phyloP scores from a whole-genome alignment of 2,888 invertebrate genomes.

The Drosophila gaucha region DNA sequence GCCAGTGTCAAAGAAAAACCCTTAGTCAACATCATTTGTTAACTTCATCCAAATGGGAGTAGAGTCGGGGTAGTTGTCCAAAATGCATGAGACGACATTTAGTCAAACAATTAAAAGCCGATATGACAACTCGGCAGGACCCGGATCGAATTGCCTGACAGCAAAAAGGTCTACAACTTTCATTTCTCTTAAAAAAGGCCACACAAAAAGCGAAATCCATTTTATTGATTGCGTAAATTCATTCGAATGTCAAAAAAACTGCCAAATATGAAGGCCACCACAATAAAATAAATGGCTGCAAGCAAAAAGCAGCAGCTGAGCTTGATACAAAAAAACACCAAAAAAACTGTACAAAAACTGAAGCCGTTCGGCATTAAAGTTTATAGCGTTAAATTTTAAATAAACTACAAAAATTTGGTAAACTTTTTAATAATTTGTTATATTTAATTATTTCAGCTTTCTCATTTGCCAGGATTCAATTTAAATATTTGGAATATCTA shows the following conservation, averaged over 20 bases:
- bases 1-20: no score
- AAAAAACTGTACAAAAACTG: not conserved
- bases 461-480: not conserved
- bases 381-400: no score
- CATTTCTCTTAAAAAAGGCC: not conserved
- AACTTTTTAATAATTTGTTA: not conserved
- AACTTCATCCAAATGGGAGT: no score
- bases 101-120: constrained; percentile 69
- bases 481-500: constrained; percentile 21
- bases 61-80: constrained; percentile 2
- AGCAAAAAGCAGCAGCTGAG: not conserved
- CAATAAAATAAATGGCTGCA: constrained; percentile 3
- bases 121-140: constrained; percentile 16
- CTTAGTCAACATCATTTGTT: no score
- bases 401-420: not conserved
- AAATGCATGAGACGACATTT: constrained; percentile 54
- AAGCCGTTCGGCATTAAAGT: constrained; percentile 21
- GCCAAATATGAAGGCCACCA: constrained; percentile 53
- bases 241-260: constrained; percentile 62
- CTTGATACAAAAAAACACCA: no score
- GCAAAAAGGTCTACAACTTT: not conserved
- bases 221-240: constrained; percentile 70
- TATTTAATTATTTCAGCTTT: constrained; percentile 3
- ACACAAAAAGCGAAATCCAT: constrained; percentile 46
- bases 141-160: constrained; percentile 10